A percentile compares a stretch with the other conserved stretches of the same genome.
phyloP scores from a whole-genome alignment of 2,113 vertebrate species.

The Pimephales promelas region DNA sequence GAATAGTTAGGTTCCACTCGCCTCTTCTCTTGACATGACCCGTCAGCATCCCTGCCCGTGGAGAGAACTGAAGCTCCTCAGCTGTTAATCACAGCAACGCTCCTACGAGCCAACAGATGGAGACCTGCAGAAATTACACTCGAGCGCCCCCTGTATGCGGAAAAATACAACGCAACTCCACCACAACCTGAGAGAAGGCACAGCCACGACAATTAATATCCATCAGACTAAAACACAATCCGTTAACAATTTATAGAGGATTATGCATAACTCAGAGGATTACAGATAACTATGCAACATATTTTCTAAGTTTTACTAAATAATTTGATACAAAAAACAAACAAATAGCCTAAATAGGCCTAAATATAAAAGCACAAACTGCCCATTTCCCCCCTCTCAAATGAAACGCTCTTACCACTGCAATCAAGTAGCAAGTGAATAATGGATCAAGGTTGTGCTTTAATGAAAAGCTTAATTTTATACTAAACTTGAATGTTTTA shows the following conservation, averaged over 20 bases:
- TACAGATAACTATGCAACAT: neutral
- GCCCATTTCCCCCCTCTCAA: neutral
- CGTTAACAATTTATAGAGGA: neutral
- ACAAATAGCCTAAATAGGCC: no score
- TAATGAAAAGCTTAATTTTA: neutral
- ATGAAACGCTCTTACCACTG: neutral
- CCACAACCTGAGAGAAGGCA: neutral
- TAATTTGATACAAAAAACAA: neutral
- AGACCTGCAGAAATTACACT: neutral
- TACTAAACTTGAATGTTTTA: neutral
- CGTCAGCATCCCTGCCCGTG: slow-evolving; percentile 40
- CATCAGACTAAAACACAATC: neutral
- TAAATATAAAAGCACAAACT: no score
- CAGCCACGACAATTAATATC: neutral
- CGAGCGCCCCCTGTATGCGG: slow-evolving; percentile 1
- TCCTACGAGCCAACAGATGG: slow-evolving; percentile 17
- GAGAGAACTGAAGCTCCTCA: slow-evolving; percentile 32
- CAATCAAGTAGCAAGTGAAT: neutral
- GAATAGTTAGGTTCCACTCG: slow-evolving; percentile 36
- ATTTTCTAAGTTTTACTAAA: neutral
- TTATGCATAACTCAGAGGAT: neutral
- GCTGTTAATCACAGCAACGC: slow-evolving; percentile 33
- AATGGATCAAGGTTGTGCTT: neutral
- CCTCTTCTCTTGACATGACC: slow-evolving; percentile 45
- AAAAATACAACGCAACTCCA: neutral